Conservation (phyloP, 2,888 invertebrate genomes). For the Oligia strigilis region DNA sequence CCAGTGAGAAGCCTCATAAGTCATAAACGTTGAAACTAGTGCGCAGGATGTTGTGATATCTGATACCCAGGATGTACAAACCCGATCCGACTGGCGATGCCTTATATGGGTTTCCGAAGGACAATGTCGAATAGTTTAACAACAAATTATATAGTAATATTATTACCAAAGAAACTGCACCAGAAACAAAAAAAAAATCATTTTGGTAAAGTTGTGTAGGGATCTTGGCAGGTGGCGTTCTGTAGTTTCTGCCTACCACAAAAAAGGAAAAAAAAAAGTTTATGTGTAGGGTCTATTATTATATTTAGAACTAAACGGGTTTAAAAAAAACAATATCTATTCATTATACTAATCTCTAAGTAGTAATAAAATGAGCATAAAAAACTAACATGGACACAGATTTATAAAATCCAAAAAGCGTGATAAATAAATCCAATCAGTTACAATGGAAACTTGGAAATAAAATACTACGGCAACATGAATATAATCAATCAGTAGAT, state of each 20-base stretch:
- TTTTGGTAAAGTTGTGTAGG: background rate
- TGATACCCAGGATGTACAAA: constrained; percentile 39
- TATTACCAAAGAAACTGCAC: background rate
- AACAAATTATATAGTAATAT: background rate
- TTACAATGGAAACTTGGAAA: background rate
- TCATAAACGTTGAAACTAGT: constrained; percentile 2
- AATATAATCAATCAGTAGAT: background rate
- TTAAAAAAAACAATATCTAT: background rate
- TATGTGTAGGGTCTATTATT: background rate
- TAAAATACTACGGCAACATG: background rate
- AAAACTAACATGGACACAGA: background rate
- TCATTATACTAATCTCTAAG: background rate
- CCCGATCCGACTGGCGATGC: background rate
- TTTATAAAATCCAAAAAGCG: background rate
- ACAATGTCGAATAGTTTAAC: background rate
- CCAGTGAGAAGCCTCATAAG: constrained; percentile 26
- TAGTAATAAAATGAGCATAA: background rate
- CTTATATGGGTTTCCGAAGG: constrained; percentile 24
- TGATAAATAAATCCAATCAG: background rate
- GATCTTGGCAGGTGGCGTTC: background rate
- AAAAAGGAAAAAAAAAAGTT: background rate
- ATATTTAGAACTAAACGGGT: background rate
- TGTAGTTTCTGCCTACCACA: background rate
- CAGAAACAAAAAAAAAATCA: background rate
- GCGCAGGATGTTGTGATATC: constrained; percentile 44